Percentiles rank a stretch among this genome's conserved stretches.
Evolutionary conservation across 53 echinoderm and acorn worm genomes (phyloP).

Genomic region (Pentamera pediparva): DNA sequence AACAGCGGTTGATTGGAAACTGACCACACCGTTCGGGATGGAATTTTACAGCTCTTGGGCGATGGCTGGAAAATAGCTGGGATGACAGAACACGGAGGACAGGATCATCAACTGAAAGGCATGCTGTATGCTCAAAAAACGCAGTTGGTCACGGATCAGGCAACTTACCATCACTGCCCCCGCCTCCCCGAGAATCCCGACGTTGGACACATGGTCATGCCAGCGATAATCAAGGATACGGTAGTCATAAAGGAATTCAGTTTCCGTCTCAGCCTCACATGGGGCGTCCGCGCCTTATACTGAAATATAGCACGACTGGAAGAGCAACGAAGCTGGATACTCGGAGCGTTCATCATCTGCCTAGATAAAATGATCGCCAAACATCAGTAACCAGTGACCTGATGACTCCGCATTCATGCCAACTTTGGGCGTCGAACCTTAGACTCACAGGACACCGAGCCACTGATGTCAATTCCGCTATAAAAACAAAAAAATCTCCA

Average conservation of each 20-base stretch:
- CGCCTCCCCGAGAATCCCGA: slow-evolving; percentile 4
- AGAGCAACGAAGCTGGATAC: neutral
- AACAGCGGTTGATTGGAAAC: neutral
- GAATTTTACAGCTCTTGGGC: slow-evolving; percentile 11
- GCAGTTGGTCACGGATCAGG: slow-evolving; percentile 9
- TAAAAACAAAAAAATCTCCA: too few species aligned
- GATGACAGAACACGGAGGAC: too few species aligned
- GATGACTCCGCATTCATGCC: slow-evolving; percentile 1
- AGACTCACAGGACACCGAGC: neutral
- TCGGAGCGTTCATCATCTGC: slow-evolving; percentile 3
- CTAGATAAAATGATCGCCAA: slow-evolving; percentile 12
- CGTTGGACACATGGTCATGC: too few species aligned
- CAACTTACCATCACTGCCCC: slow-evolving; percentile 1
- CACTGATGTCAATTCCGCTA: too few species aligned
- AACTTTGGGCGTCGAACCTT: neutral
- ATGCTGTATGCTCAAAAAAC: neutral
- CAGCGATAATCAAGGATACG: neutral
- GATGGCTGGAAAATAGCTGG: neutral
- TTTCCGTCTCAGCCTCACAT: slow-evolving; percentile 2
- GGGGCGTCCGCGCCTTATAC: neutral
- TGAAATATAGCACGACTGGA: neutral
- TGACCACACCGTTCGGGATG: neutral
- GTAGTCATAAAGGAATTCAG: slow-evolving; percentile 5
- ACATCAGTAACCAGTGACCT: neutral
- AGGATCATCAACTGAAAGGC: neutral